Conservation (phyloP, 2,888 invertebrate species). For the Allolobophora icterica region DNA sequence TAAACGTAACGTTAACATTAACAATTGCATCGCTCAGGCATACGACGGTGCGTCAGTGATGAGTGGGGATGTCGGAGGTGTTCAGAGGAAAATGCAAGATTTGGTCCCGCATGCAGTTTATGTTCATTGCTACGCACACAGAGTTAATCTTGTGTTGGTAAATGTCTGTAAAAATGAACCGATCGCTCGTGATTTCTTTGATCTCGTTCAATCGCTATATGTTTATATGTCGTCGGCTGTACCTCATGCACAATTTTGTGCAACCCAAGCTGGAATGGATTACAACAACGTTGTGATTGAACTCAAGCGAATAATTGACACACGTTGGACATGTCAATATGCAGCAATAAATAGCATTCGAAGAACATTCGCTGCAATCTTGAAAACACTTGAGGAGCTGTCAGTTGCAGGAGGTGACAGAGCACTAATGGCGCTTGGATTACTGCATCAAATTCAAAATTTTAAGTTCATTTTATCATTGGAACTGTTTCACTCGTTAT, state of each 20-base stretch:
- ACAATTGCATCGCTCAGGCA: too few relatives aligned
- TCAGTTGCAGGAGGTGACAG: conserved; percentile 5
- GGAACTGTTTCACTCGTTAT: background rate
- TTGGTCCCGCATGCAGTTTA: background rate
- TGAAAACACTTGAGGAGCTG: conserved; percentile 7
- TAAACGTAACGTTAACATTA: too few relatives aligned
- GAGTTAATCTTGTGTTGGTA: background rate
- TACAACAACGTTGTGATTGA: background rate
- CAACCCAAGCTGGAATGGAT: conserved; percentile 17
- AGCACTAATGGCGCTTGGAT: conserved; percentile 9
- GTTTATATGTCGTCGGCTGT: conserved; percentile 3
- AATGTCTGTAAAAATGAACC: background rate
- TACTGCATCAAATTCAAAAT: conserved; percentile 9
- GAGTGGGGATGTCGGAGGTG: conserved; percentile 13
- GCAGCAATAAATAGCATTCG: background rate
- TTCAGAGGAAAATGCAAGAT: background rate
- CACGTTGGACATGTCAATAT: conserved; percentile 23
- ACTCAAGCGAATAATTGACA: conserved; percentile 3
- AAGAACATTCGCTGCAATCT: background rate
- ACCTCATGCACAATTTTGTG: conserved; percentile 11
- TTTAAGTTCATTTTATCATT: too few relatives aligned
- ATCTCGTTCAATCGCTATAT: background rate
- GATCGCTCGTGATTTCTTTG: background rate
- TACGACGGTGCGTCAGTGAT: conserved; percentile 23
- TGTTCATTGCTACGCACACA: conserved; percentile 7